Evolutionary conservation across 2,888 invertebrate genomes (phyloP).

Genomic region (Tenthredo amoena): DNA sequence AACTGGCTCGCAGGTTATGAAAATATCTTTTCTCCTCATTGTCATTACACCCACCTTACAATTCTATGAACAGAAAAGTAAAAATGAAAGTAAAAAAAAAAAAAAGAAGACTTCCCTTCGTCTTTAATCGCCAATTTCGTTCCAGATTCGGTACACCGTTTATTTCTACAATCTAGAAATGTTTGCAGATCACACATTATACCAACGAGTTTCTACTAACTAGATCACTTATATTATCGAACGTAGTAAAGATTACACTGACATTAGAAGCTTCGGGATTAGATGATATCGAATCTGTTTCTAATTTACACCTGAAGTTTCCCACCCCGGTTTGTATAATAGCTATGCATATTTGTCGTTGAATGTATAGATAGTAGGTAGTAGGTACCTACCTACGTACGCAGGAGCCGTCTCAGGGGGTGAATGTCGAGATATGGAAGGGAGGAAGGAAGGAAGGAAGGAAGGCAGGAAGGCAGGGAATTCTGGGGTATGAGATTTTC

Average conservation of each 20-base stretch:
- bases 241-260: slow-evolving; percentile 10
- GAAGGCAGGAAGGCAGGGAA: not conserved
- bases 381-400: not conserved
- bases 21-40: slow-evolving; percentile 28
- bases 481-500: slow-evolving; percentile 9
- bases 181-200: not conserved
- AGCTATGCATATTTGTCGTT: slow-evolving; percentile 27
- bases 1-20: not conserved
- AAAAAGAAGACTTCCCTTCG: not conserved
- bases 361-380: not conserved
- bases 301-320: slow-evolving; percentile 17
- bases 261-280: not conserved
- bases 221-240: not conserved
- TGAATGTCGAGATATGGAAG: not conserved
- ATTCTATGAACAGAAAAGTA: not conserved
- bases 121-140: slow-evolving; percentile 35
- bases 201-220: not conserved
- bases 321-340: not conserved
- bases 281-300: slow-evolving; percentile 6
- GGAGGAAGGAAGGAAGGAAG: not conserved
- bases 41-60: not conserved
- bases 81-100: not conserved
- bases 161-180: not conserved
- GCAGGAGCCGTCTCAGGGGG: not conserved
- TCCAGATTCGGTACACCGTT: not conserved